These are phyloP conservation scores for Miltochrista miniata DNA, from an alignment of 2,888 invertebrate genomes.

Conservation along the genomic window DNA sequence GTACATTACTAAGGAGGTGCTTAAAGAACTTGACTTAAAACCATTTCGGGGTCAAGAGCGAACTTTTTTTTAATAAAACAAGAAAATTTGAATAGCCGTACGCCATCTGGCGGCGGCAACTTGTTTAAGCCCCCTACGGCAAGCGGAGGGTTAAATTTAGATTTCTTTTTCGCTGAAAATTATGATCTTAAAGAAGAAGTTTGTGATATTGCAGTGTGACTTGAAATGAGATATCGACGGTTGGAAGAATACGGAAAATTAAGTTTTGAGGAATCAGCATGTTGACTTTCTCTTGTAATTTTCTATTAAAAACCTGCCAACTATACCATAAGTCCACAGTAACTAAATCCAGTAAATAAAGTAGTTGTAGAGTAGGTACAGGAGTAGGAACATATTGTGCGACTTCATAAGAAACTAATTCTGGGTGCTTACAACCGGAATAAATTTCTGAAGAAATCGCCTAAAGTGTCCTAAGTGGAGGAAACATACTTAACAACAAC, in stretches of 20 bases:
- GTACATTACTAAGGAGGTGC: slow-evolving; percentile 40
- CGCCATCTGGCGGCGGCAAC: slow-evolving; percentile 53
- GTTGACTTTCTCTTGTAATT: too few relatives aligned
- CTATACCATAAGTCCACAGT: too few relatives aligned
- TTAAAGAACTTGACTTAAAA: slow-evolving; percentile 38
- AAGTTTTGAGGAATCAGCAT: too few relatives aligned
- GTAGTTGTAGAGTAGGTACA: too few relatives aligned
- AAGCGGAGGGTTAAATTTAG: slow-evolving; percentile 35
- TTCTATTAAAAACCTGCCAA: too few relatives aligned
- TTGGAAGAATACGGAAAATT: slow-evolving; percentile 8
- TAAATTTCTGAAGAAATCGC: too few relatives aligned
- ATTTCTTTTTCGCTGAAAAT: slow-evolving; percentile 39
- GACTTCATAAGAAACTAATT: too few relatives aligned
- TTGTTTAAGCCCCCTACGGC: slow-evolving; percentile 41
- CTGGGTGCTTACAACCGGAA: too few relatives aligned
- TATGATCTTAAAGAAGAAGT: slow-evolving; percentile 51
- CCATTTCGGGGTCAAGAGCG: slow-evolving; percentile 48
- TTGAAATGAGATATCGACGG: slow-evolving; percentile 20
- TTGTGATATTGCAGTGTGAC: slow-evolving; percentile 44
- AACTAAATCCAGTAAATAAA: too few relatives aligned
- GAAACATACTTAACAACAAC: too few relatives aligned
- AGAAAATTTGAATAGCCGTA: slow-evolving; percentile 54
- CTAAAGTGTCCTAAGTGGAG: too few relatives aligned
- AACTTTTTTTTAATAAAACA: slow-evolving; percentile 64
- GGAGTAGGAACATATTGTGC: too few relatives aligned